Evolutionary conservation across 2,113 vertebrate species (phyloP), one percentile per base, ranked within the genome.

Genomic region (Cyphomyrus plagiostoma): DNA sequence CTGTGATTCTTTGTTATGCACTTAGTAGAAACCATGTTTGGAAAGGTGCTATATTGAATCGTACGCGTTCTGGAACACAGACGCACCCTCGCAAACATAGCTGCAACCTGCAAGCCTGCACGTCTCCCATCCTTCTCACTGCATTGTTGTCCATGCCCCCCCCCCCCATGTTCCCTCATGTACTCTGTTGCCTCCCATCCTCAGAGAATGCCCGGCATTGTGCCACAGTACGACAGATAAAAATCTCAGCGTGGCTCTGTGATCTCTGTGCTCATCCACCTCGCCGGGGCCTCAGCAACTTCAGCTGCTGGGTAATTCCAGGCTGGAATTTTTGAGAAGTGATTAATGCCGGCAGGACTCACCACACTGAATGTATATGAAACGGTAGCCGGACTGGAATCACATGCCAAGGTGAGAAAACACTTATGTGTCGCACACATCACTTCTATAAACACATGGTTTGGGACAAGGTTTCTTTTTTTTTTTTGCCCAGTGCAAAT

Each of bases 281-380:
- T 10, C 8, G 2, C 30, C 13, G 49, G 26, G 86, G 3, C 49
- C 11, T 17, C 8, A 8, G n/a, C 30, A 26, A 39, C 49, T 53
- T 56, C 50, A 56, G 86, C 86, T 53, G 13, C 50, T 35, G 86
- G 86, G 86, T 53, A 39, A 52, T 87, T 87, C 50, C 49, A 19
- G n/a, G n/a, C 30, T 56, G 86, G 86, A 87, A 87, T 52, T 87
- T 53, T 52, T 53, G 86, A 87, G 30, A 53, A 87, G 26, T 87
- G 49, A 87, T 56, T 87, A 49, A 87, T 35, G 9, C 39, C 46
- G 48, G 21, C 21, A 56, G 15, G 30, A 13, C 26, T 48, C 21
- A 13, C 17, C 3, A n/a, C 6, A 2, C 84, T 15, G 23, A 13
- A 15, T n/a, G 84, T 35, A 56, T 17, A 1, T 19, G 86, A 58